These are phyloP conservation scores for Falco concolor DNA, from an alignment of 2,797 vertebrate genomes.

Conservation along the genomic window DNA sequence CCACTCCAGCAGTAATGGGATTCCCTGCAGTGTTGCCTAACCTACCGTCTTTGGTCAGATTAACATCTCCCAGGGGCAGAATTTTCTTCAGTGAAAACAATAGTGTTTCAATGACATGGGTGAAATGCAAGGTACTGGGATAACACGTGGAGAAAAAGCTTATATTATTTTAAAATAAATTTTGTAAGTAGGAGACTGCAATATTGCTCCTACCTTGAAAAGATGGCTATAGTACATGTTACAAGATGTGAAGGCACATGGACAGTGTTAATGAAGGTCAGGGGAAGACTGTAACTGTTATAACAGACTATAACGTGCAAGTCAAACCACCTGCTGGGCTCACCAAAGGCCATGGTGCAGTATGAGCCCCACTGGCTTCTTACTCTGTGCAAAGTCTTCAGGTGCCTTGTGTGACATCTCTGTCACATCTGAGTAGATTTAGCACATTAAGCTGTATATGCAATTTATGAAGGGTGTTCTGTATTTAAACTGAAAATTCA, in stretches of 20 bases:
- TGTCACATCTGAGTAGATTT: neutral
- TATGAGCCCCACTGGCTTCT: neutral
- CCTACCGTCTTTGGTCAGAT: neutral
- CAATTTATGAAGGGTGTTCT: neutral
- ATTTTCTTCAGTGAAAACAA: neutral
- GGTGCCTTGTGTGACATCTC: neutral
- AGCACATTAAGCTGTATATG: neutral
- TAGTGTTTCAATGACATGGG: neutral
- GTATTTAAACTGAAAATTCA: neutral
- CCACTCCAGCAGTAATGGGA: neutral
- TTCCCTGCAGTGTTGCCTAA: neutral
- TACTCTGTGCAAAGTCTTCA: neutral
- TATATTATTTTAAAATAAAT: neutral
- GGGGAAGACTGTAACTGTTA: neutral
- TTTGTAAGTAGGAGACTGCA: neutral
- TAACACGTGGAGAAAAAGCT: neutral
- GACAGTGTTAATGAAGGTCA: neutral
- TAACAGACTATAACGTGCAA: neutral
- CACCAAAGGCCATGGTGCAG: neutral
- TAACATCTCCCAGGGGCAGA: neutral
- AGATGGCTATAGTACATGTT: neutral
- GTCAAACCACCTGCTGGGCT: neutral
- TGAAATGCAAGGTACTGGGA: neutral
- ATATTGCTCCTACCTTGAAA: neutral
- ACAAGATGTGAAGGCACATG: neutral